Evolutionary conservation across 1,140 invertebrate genomes (phyloP), one percentile per base, ranked within the genome.

Genomic region (Pseudomyrmex cubaensis): DNA sequence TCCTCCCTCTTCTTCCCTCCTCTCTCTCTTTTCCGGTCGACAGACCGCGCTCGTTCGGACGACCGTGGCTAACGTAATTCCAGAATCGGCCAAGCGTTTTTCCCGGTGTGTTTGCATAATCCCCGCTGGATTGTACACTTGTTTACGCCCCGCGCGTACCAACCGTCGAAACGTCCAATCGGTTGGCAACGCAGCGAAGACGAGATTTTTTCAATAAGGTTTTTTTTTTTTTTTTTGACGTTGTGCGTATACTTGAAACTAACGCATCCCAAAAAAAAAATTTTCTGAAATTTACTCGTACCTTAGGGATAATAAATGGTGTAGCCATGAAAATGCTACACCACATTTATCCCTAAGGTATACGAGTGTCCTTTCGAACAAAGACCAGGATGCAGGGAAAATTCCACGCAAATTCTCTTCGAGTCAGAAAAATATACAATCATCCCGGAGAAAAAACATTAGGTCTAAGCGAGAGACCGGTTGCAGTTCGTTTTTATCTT

Each of bases 121-220:
- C 85, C 69, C 50, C 59, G 54, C 50, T 72, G 83, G 75, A 75
- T 67, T 84, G 70, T 84, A 80, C 74, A 70, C 74, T 80, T 56
- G 70, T 84, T 86, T 84, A 72, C 76, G 54, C 59, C 54, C n/a
- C 66, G 50, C n/a, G 13, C 66, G 22, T 70, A 69, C 20, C 52
- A 20, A 70, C 35, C 44, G 35, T 64, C 44, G 44, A 50, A 67
- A 67, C 35, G 10, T 72, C 76, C 20, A 35, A 13, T 25, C 15
- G 52, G 10, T 15, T 56, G 9, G 35, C 20, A 15, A 46, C 13
- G 35, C 8, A 69, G 12, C n/a, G 8, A 69, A 13, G 12, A 48
- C 44, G 48, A 5, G 10, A 8, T 22, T 35, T n/a, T n/a, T 7
- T n/a, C 20, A 17, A 35, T 59, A 10, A 10, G 22, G 52, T 59